phyloP scores from a whole-genome alignment of 2,888 invertebrate species.

The Drosophila emarginata region DNA sequence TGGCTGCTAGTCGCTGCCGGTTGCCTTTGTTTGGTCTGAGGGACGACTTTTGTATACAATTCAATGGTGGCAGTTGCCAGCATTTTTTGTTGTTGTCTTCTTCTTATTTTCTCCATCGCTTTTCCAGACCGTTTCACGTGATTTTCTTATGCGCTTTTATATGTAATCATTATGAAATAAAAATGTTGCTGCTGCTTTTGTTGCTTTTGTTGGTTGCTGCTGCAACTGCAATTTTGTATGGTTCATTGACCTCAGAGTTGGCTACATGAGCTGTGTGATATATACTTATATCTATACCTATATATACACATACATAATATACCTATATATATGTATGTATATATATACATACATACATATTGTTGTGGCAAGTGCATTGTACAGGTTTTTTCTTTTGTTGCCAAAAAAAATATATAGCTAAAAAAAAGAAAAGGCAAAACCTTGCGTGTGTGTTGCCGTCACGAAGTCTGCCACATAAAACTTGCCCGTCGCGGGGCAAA shows the following conservation, averaged over 20 bases:
- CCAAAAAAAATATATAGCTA: constrained; percentile 52
- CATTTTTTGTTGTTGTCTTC: constrained; percentile 26
- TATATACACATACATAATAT: neutral
- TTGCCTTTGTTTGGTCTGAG: constrained; percentile 42
- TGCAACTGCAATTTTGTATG: constrained; percentile 58
- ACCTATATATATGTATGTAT: constrained; percentile 19
- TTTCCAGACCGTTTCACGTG: constrained; percentile 66
- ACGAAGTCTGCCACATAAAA: constrained; percentile 67
- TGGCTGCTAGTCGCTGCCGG: constrained; percentile 20
- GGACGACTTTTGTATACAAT: constrained; percentile 27
- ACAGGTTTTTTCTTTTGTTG: constrained; percentile 72
- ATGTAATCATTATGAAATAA: constrained; percentile 73
- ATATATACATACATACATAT: neutral
- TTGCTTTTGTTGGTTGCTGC: constrained; percentile 54
- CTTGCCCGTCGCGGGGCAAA: constrained; percentile 40
- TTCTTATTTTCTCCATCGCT: constrained; percentile 38
- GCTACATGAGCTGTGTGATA: constrained; percentile 15
- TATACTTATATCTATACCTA: neutral
- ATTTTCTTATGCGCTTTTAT: constrained; percentile 57
- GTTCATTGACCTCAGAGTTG: constrained; percentile 62
- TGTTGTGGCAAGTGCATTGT: constrained; percentile 69
- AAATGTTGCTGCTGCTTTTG: constrained; percentile 55
- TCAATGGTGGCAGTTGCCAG: constrained; percentile 27
- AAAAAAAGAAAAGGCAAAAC: constrained; percentile 40
- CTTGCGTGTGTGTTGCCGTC: constrained; percentile 66